These are phyloP conservation scores for Cisticola juncidis DNA, from an alignment of 2,113 vertebrate genomes.

Conservation along the genomic window DNA sequence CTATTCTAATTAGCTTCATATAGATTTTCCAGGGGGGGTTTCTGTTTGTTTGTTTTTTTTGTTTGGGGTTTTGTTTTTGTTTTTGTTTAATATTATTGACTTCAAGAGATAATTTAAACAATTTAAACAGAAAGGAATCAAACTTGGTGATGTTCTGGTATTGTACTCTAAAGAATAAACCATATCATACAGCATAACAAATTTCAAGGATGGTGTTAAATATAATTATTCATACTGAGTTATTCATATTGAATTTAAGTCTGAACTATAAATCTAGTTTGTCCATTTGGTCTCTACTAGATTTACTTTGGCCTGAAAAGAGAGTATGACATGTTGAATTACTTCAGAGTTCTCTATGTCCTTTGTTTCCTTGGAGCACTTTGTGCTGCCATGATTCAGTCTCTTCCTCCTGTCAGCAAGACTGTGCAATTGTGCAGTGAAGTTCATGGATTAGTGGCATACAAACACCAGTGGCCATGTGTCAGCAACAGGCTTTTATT, in stretches of 20 bases:
- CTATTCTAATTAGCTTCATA: background rate
- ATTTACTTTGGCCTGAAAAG: background rate
- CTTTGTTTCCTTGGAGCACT: background rate
- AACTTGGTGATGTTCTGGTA: background rate
- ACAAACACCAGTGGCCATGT: background rate
- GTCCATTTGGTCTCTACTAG: background rate
- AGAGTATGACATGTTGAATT: background rate
- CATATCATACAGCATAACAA: background rate
- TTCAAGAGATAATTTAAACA: background rate
- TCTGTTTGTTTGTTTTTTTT: too few species aligned
- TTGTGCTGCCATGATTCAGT: background rate
- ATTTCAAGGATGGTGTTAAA: background rate
- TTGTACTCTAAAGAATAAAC: background rate
- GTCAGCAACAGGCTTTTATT: background rate
- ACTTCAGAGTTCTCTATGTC: background rate
- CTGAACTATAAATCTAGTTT: background rate
- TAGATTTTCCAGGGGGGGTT: background rate
- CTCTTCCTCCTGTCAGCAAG: background rate
- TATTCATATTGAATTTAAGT: background rate
- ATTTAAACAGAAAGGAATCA: background rate
- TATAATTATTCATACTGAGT: too few species aligned
- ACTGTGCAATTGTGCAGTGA: background rate
- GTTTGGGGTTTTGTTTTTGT: background rate
- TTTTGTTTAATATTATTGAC: background rate
- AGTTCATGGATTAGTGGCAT: background rate